Conservation (phyloP, 2,113 vertebrate genomes). For the Tapirus terrestris region DNA sequence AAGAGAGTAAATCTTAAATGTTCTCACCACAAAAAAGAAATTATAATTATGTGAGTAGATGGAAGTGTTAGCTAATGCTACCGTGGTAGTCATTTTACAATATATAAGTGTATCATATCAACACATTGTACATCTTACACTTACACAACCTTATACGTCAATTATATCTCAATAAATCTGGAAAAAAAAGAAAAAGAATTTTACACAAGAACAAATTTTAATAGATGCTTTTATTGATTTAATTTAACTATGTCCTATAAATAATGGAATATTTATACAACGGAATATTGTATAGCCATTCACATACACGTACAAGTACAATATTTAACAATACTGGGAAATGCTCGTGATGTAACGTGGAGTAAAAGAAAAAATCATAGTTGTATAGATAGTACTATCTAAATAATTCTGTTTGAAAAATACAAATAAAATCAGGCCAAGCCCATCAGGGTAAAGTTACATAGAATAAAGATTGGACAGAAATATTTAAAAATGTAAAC, state of each 20-base stretch:
- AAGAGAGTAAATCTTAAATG: neutral
- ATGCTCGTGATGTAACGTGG: neutral
- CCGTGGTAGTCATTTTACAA: neutral
- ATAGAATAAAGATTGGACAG: neutral
- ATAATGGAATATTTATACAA: neutral
- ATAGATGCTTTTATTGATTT: neutral
- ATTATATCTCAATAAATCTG: neutral
- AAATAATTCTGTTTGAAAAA: constrained; percentile 37
- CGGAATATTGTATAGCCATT: neutral
- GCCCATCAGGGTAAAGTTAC: neutral
- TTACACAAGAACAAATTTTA: neutral
- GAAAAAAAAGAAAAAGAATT: neutral
- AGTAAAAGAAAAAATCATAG: constrained; percentile 27
- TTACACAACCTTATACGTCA: neutral
- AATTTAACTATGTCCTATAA: neutral
- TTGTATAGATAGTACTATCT: neutral
- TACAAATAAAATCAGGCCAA: neutral
- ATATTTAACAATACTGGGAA: neutral
- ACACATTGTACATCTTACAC: neutral
- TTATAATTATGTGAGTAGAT: neutral
- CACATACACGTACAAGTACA: neutral
- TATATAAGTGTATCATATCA: neutral
- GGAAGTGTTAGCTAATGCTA: neutral
- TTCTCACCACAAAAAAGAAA: neutral
- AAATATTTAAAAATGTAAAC: constrained; percentile 40